phyloP scores from a whole-genome alignment of 2,888 invertebrate genomes.

The Drosophila subquinaria region DNA sequence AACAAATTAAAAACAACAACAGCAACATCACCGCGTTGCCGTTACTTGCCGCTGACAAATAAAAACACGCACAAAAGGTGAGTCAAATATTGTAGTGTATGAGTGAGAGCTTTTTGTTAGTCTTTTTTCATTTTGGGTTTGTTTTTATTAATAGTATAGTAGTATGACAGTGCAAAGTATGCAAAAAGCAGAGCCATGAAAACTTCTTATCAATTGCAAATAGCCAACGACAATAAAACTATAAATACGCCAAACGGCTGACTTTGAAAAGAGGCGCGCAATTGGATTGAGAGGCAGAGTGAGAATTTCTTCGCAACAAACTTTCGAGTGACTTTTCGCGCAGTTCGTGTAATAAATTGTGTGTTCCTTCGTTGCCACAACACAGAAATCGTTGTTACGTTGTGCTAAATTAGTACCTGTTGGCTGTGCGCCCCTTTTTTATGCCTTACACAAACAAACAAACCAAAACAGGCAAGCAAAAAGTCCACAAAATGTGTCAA shows the following conservation, averaged over 20 bases:
- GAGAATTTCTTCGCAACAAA: slow-evolving; percentile 29
- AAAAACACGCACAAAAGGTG: slow-evolving; percentile 56
- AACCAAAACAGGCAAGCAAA: slow-evolving; percentile 29
- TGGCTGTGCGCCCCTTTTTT: slow-evolving; percentile 59
- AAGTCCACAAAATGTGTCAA: slow-evolving; percentile 17
- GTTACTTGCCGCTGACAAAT: slow-evolving; percentile 42
- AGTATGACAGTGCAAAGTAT: slow-evolving; percentile 53
- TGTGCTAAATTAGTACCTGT: slow-evolving; percentile 74
- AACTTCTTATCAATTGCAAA: slow-evolving; percentile 70
- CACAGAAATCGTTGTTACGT: slow-evolving; percentile 52
- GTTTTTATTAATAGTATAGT: slow-evolving; percentile 70
- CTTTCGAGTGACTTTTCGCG: slow-evolving; percentile 63
- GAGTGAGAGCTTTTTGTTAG: slow-evolving; percentile 34
- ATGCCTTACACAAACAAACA: slow-evolving; percentile 41
- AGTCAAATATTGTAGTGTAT: slow-evolving; percentile 51
- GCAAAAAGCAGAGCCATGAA: slow-evolving; percentile 61
- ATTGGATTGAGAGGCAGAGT: slow-evolving; percentile 7
- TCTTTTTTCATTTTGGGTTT: slow-evolving; percentile 38
- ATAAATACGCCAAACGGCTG: slow-evolving; percentile 65
- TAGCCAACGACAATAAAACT: slow-evolving; percentile 57
- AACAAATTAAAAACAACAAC: slow-evolving; percentile 16
- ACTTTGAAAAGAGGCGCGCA: slow-evolving; percentile 48
- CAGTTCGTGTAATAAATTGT: slow-evolving; percentile 74
- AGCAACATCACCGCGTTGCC: slow-evolving; percentile 24
- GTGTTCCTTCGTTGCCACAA: slow-evolving; percentile 55